Evolutionary conservation across 2,797 vertebrate genomes (phyloP), one percentile per base, ranked within the genome.

Genomic region (Coracias cyanogaster): DNA sequence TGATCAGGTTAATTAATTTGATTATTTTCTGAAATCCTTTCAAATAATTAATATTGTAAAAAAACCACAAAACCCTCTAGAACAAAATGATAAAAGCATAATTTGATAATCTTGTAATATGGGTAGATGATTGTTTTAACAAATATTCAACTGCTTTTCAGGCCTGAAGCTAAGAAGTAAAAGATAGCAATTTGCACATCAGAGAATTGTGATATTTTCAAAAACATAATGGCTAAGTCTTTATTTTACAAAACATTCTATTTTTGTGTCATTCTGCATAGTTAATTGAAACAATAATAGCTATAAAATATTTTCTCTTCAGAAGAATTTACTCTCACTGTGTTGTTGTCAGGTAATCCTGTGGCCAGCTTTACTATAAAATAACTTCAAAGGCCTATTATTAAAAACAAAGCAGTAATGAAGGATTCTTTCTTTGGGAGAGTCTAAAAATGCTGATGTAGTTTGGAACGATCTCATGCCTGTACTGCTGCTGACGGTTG

Each of bases 261-360:
- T 83, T 97, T 95, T n/a, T 78, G 54, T 79, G 80, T 94, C 94
- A 93, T 86, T 94, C 79, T 92, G 39, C 81, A 70, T 64, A 88
- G 81, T 67, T 96, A 94, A 87, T 94, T 96, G 94, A 95, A 97
- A 90, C 78, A 97, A 95, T 95, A 93, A 94, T 88, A 96, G 72
- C 52, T 93, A 52, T 71, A 93, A 82, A 96, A 97, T 77, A 93
- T 86, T 91, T 92, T 46, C 61, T 93, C 96, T 90, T 97, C 69
- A 57, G 90, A 66, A 94, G 65, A 94, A 83, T 73, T 89, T 96
- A 86, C 31, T 78, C 49, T 91, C 9, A 57, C 45, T 48, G 10
- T 72, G 54, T 45, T 94, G 25, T 62, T 94, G 43, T 96, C 86
- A 94, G 85, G 81, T 95, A 94, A 96, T 85, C 65, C 51, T 88